Evolutionary conservation across 30 jellyfish, hydroid and myxozoan genomes (phyloP).

Genomic region (Hydractinia symbiolongicarpus): DNA sequence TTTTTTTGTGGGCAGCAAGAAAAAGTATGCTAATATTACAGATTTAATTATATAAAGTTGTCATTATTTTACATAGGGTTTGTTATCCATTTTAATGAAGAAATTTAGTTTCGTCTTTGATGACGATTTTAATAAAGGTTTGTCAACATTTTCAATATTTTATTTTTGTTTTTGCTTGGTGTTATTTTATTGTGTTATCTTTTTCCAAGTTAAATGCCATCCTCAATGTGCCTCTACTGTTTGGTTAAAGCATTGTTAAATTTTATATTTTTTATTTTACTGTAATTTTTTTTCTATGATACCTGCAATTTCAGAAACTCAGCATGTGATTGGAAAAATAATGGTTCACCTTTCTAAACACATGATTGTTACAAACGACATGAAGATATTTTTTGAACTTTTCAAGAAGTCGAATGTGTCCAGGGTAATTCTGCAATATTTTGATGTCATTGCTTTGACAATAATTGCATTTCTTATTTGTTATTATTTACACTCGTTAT

Average conservation of each 20-base stretch:
- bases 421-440: slow-evolving; percentile 34
- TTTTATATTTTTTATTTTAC: too few species aligned
- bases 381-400: slow-evolving; percentile 43
- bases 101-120: not conserved
- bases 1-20: too few species aligned
- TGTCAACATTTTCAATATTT: not conserved
- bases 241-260: not conserved
- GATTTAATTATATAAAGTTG: not conserved
- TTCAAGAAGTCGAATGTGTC: slow-evolving; percentile 41
- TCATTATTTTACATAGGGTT: not conserved
- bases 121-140: not conserved
- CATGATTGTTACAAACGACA: slow-evolving; percentile 47
- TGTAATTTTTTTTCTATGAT: not conserved
- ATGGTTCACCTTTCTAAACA: slow-evolving; percentile 42
- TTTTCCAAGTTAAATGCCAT: not conserved
- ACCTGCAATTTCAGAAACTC: slow-evolving; percentile 30
- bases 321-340: slow-evolving; percentile 33
- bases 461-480: not conserved
- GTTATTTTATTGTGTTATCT: not conserved
- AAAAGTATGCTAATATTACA: too few species aligned
- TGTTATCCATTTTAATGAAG: not conserved
- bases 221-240: too few species aligned
- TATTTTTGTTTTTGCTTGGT: not conserved
- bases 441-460: not conserved
- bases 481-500: not conserved